Evolutionary conservation across 2,888 invertebrate species (phyloP).

Genomic region (Habroteleia sp.): DNA sequence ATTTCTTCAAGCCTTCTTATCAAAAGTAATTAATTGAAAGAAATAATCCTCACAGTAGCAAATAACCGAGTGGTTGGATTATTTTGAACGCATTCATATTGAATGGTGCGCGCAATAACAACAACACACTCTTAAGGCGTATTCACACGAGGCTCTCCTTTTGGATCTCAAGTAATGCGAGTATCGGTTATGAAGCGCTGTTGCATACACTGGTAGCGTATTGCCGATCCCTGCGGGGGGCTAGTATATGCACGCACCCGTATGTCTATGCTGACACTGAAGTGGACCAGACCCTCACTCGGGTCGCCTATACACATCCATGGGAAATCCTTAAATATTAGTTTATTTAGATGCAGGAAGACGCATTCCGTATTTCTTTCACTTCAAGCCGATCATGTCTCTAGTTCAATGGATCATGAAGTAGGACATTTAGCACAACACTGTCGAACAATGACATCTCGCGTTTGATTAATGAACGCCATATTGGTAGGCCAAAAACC

Average conservation of each 20-base stretch:
- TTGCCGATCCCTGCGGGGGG: conserved; percentile 77
- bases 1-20: too few species aligned
- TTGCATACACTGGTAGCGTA: conserved; percentile 75
- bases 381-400: conserved; percentile 4
- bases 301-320: conserved; percentile 77
- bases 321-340: conserved; percentile 78
- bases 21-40: conserved; percentile 10
- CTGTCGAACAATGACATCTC: not conserved
- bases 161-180: conserved; percentile 67
- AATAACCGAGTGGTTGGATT: conserved; percentile 6
- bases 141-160: conserved; percentile 72
- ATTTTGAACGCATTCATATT: conserved; percentile 18
- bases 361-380: conserved; percentile 15
- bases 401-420: conserved; percentile 10
- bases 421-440: conserved; percentile 1
- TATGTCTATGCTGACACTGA: conserved; percentile 76
- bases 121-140: conserved; percentile 69
- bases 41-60: conserved; percentile 21
- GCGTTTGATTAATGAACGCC: conserved; percentile 16
- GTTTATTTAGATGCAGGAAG: conserved; percentile 72
- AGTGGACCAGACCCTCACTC: conserved; percentile 73
- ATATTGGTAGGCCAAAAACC: not conserved
- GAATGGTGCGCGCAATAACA: conserved; percentile 64
- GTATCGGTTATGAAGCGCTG: conserved; percentile 71
- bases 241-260: conserved; percentile 71